Percentiles rank a stretch among this genome's conserved stretches.
phyloP scores from a whole-genome alignment of 2,888 invertebrate genomes.

The Tortricodes alternella region DNA sequence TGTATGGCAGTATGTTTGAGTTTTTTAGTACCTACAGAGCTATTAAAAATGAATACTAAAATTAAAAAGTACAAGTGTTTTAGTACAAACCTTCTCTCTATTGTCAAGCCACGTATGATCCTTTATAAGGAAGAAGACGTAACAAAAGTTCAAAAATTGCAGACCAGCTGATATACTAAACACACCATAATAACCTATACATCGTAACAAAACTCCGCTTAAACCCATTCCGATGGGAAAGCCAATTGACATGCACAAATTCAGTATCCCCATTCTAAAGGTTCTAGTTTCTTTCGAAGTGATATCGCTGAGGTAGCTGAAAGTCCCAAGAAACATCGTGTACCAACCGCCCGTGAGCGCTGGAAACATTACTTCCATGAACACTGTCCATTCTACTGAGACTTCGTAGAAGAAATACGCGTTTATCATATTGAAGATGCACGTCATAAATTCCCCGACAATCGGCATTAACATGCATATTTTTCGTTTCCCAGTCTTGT shows the following conservation, averaged over 20 bases:
- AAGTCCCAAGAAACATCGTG: constrained; percentile 81
- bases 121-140: constrained; percentile 67
- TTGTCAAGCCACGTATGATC: constrained; percentile 72
- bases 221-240: constrained; percentile 74
- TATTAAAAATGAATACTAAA: too few relatives aligned
- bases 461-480: constrained; percentile 83
- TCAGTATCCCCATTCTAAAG: constrained; percentile 81
- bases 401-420: constrained; percentile 81
- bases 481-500: constrained; percentile 81
- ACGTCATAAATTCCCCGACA: constrained; percentile 78
- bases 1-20: too few relatives aligned
- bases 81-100: constrained; percentile 64
- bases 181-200: constrained; percentile 80
- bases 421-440: constrained; percentile 75
- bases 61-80: too few relatives aligned
- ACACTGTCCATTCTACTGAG: constrained; percentile 77
- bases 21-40: too few relatives aligned
- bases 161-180: constrained; percentile 67
- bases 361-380: constrained; percentile 79
- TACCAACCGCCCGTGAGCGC: constrained; percentile 82
- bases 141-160: constrained; percentile 70
- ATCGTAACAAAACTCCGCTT: constrained; percentile 65
- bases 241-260: constrained; percentile 75
- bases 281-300: constrained; percentile 82
- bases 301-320: constrained; percentile 84